phyloP scores from a whole-genome alignment of 2,113 vertebrate genomes.

The Nyctibius bracteatus region DNA sequence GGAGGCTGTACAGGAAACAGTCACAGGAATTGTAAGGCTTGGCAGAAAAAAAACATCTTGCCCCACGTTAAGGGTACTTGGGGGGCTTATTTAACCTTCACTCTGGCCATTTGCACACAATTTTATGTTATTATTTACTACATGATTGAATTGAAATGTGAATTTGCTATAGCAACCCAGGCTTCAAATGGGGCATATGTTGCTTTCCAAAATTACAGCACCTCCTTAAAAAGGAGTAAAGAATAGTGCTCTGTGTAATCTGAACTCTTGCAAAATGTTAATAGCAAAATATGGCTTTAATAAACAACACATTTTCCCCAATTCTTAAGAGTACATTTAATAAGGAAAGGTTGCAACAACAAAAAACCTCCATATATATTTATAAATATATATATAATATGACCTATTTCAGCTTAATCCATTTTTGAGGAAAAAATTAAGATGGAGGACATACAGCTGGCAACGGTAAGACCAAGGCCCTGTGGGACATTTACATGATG shows the following conservation, averaged over 20 bases:
- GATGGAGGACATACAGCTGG: not conserved
- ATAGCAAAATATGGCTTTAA: slow-evolving; percentile 21
- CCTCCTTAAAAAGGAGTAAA: not conserved
- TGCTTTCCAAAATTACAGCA: not conserved
- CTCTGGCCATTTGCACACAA: not conserved
- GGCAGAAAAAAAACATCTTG: not conserved
- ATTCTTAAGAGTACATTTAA: not conserved
- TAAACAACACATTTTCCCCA: not conserved
- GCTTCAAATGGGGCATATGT: not conserved
- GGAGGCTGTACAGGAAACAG: not conserved
- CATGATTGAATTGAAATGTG: not conserved
- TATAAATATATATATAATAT: not conserved
- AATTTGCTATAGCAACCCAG: slow-evolving; percentile 2
- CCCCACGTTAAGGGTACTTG: not conserved
- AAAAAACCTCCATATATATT: not conserved
- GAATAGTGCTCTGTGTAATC: not conserved
- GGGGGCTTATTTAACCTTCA: slow-evolving; percentile 2
- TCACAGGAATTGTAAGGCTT: not conserved
- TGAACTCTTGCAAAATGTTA: not conserved
- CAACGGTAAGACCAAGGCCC: not conserved
- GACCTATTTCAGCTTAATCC: not conserved
- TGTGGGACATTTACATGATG: not conserved
- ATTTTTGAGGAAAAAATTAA: not conserved
- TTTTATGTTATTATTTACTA: slow-evolving; percentile 31
- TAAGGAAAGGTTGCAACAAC: not conserved